Conservation (phyloP, 1,140 invertebrate species). For the Leguminivora glycinivorella region DNA sequence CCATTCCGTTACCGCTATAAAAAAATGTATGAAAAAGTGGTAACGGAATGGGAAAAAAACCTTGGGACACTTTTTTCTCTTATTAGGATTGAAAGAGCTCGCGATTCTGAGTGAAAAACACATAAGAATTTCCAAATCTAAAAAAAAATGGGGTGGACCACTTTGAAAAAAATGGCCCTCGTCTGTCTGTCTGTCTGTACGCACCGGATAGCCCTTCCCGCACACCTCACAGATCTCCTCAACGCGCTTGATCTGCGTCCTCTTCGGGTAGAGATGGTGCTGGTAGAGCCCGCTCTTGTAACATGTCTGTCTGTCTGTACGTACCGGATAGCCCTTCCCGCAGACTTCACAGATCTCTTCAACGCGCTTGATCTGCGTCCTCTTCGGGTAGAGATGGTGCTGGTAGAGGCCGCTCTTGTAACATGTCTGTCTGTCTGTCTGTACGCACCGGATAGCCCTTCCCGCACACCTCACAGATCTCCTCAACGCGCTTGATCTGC, state of each 20-base stretch:
- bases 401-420: background rate
- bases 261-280: background rate
- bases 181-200: background rate
- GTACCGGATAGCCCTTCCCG: conserved; percentile 3
- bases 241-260: background rate
- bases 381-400: background rate
- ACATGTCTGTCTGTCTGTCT: background rate
- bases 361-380: background rate
- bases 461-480: conserved; percentile 12
- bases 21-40: too few species aligned
- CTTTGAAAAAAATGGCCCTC: too few species aligned
- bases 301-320: background rate
- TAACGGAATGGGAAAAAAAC: too few species aligned
- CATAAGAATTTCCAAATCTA: too few species aligned
- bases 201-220: conserved; percentile 1
- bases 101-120: too few species aligned
- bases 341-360: conserved; percentile 4
- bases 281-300: background rate
- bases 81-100: too few species aligned
- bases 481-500: background rate
- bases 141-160: too few species aligned
- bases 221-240: conserved; percentile 12
- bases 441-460: background rate
- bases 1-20: too few species aligned
- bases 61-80: too few species aligned